phyloP scores from a whole-genome alignment of 2,797 vertebrate genomes.

The Remorina albescens region DNA sequence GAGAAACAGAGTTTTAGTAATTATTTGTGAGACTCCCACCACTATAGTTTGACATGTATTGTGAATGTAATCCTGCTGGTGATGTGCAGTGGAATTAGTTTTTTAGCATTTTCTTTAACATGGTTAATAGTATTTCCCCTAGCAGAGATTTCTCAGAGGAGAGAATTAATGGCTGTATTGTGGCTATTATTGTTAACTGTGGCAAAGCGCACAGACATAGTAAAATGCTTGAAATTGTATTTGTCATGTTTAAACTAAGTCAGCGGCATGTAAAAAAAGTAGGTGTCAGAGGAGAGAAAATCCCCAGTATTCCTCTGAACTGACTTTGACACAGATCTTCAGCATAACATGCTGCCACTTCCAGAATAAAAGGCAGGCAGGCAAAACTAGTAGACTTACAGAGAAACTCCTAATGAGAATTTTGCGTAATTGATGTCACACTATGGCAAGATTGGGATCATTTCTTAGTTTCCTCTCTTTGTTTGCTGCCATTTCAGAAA shows the following conservation, averaged over 20 bases:
- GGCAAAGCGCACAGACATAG: slow-evolving; percentile 46
- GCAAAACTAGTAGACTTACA: slow-evolving; percentile 67
- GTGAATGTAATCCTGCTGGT: slow-evolving; percentile 72
- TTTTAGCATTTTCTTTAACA: slow-evolving; percentile 61
- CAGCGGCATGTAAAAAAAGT: slow-evolving; percentile 50
- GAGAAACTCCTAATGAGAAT: slow-evolving; percentile 74
- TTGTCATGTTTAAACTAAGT: slow-evolving; percentile 76
- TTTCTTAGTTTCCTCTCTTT: slow-evolving; percentile 81
- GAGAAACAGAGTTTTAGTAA: slow-evolving; percentile 64
- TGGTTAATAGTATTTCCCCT: slow-evolving; percentile 66
- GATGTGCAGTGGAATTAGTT: slow-evolving; percentile 61
- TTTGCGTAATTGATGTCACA: slow-evolving; percentile 82
- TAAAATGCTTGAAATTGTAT: slow-evolving; percentile 74
- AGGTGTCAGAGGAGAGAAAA: slow-evolving; percentile 75
- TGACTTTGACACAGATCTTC: slow-evolving; percentile 78
- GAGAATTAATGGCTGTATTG: slow-evolving; percentile 68
- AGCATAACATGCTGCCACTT: slow-evolving; percentile 71
- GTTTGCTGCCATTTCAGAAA: slow-evolving; percentile 82
- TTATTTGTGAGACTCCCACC: slow-evolving; percentile 59
- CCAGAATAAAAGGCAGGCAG: slow-evolving; percentile 66
- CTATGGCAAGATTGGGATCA: slow-evolving; percentile 79
- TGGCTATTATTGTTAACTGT: slow-evolving; percentile 68
- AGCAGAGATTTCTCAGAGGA: slow-evolving; percentile 53
- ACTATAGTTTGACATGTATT: slow-evolving; percentile 69
- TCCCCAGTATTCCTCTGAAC: slow-evolving; percentile 67